phyloP scores from a whole-genome alignment of 2,113 vertebrate genomes.

The Xiphorhynchus elegans region DNA sequence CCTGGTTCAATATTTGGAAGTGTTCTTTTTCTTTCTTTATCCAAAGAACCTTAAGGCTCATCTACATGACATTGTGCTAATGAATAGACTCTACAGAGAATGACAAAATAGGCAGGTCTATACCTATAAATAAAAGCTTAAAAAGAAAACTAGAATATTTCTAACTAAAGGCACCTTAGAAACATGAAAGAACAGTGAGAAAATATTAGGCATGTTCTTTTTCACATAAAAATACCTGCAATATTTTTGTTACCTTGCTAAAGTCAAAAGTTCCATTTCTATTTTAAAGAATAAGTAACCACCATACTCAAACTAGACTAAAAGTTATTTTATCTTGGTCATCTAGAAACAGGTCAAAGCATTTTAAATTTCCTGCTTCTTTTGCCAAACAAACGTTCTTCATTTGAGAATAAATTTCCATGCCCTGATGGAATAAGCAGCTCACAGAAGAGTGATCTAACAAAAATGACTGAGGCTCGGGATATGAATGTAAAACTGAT shows the following conservation, averaged over 20 bases:
- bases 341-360: conserved; percentile 48
- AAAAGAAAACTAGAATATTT: background rate
- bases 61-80: conserved; percentile 6
- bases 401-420: conserved; percentile 55
- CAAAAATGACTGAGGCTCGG: conserved; percentile 36
- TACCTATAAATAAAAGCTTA: background rate
- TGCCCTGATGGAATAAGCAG: conserved; percentile 31
- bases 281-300: conserved; percentile 9
- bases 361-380: conserved; percentile 32
- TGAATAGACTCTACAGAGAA: conserved; percentile 6
- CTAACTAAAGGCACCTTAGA: background rate
- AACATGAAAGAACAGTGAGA: background rate
- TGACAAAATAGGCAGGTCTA: background rate
- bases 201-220: background rate
- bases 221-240: background rate
- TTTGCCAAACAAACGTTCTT: background rate
- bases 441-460: conserved; percentile 53
- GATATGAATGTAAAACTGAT: conserved; percentile 51
- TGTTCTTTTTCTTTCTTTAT: conserved; percentile 8
- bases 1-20: conserved; percentile 15
- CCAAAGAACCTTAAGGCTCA: background rate
- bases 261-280: background rate
- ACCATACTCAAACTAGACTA: background rate
- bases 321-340: background rate
- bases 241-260: background rate